A percentile compares a stretch with the other conserved stretches of the same genome.
Evolutionary conservation across 1,140 invertebrate species (phyloP).

Genomic region (Dufourea novaeangliae): DNA sequence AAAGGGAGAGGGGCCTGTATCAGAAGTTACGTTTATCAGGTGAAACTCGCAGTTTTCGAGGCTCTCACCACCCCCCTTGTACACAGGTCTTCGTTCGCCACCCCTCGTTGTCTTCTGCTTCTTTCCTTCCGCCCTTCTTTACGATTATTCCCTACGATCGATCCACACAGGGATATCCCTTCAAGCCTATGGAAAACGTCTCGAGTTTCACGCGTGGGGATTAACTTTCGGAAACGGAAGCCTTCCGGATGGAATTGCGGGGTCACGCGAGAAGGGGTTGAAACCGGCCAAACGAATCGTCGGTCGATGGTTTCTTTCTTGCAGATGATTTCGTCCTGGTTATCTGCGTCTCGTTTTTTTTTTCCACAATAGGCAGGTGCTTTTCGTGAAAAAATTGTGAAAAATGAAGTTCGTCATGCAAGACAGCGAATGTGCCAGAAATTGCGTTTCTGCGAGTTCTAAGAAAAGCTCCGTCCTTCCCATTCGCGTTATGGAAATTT

Average conservation of each 20-base stretch:
- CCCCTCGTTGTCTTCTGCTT: background rate
- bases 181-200: slow-evolving; percentile 15
- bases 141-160: slow-evolving; percentile 21
- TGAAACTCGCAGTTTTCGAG: slow-evolving; percentile 39
- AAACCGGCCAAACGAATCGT: background rate
- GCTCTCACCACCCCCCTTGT: background rate
- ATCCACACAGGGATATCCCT: slow-evolving; percentile 37
- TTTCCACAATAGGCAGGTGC: no score
- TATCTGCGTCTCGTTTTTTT: background rate
- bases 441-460: background rate
- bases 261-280: slow-evolving; percentile 3
- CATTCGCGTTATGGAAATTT: slow-evolving; percentile 45
- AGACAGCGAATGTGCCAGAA: no score
- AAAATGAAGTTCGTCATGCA: no score
- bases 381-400: background rate
- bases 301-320: background rate
- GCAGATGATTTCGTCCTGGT: no score
- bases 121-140: background rate
- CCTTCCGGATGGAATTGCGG: slow-evolving; percentile 26
- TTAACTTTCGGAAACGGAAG: slow-evolving; percentile 61
- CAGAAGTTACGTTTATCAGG: slow-evolving; percentile 61
- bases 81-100: slow-evolving; percentile 3
- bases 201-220: slow-evolving; percentile 44
- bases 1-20: slow-evolving; percentile 40
- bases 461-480: slow-evolving; percentile 11